Evolutionary conservation across 2,888 invertebrate species (phyloP), one percentile per base, ranked within the genome.

Genomic region (Idaea aversata): DNA sequence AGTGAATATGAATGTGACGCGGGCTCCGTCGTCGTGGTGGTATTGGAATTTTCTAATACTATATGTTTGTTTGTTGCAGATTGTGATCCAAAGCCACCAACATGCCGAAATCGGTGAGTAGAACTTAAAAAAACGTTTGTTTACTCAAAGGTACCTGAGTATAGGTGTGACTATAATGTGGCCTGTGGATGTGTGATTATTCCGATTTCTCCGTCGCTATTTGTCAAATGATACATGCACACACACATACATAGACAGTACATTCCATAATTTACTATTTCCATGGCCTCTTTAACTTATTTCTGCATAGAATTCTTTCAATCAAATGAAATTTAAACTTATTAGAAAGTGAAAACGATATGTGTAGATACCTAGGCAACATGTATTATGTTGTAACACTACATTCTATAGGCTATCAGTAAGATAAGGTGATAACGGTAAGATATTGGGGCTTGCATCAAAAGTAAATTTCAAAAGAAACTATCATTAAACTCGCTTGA

Each of bases 71-170:
- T 78, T 67, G 65, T 93, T 92, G 70, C 92, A 93, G 93, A 93
- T 93, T 86, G 89, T 87, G 84, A 90, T 88, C 88, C 88, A 79
- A 85, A 88, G 82, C 86, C 88, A 86, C 86, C 93, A 94, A 94
- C 88, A 94, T 94, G 94, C 94, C 94, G 88, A 94, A 94, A 94
- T 94, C 94, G 88, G 94, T 94, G 83, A 94, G 94, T 94, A 78
- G 67, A 66, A 57, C 35, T 57, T 59, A 62, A 25, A 61, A 47
- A 47, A 61, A 13, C 73, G 71, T 75, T 74, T 75, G 74, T 71
- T 65, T 74, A 69, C 65, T 61, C n/a, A 34, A 60, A 61, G 65
- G 58, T 62, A 47, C 60, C 63, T 63, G 16, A 63, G 38, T 63
- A 62, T 60, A 25, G 13, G 47, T 59, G 59, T 66, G 47, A 64